Evolutionary conservation across 2,113 vertebrate genomes (phyloP).

Genomic region (Fregetta grallaria): DNA sequence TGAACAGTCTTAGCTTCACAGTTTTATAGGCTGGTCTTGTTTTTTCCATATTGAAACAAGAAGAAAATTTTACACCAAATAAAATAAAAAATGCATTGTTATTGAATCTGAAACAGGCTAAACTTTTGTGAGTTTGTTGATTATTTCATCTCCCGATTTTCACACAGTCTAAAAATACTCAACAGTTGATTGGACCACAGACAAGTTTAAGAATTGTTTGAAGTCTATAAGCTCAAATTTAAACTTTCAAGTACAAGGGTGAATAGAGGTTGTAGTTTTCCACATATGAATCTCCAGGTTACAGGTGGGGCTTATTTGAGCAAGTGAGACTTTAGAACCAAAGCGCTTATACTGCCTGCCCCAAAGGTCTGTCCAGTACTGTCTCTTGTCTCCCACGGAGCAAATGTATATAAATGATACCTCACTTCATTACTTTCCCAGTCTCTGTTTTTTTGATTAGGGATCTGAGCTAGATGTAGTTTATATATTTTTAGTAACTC

Average conservation of each 20-base stretch:
- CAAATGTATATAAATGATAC: background rate
- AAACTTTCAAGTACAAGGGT: background rate
- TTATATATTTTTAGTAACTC: conserved; percentile 10
- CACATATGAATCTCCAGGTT: background rate
- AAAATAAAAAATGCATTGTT: background rate
- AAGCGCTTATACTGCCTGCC: background rate
- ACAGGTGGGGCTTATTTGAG: background rate
- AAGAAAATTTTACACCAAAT: background rate
- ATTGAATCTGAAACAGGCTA: background rate
- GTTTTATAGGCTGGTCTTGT: background rate
- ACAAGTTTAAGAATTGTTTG: background rate
- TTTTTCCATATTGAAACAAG: background rate
- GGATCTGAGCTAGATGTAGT: background rate
- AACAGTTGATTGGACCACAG: background rate
- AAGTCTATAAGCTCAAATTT: background rate
- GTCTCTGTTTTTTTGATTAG: background rate
- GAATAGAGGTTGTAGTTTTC: background rate
- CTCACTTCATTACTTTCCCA: background rate
- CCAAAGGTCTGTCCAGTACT: background rate
- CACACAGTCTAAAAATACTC: background rate
- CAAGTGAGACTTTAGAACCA: background rate
- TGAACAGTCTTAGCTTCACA: background rate
- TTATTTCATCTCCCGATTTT: background rate
- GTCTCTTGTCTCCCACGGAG: background rate
- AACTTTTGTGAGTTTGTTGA: background rate